Base-by-base conservation (phyloP, 2,888 invertebrate genomes). In the Himalopsyche tibetana region DNA sequence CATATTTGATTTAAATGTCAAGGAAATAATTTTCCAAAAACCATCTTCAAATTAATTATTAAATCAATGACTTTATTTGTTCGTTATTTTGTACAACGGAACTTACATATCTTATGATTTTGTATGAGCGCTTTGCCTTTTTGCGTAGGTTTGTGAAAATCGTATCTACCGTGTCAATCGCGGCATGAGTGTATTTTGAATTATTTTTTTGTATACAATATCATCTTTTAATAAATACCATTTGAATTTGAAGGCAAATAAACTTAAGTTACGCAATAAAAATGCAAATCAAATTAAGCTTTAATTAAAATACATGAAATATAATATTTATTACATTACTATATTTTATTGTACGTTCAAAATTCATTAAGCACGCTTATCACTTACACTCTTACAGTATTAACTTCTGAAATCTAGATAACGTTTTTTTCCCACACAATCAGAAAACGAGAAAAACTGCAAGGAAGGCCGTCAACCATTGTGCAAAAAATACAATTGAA, bases 401-500 rank as follows among this genome's bases (percentile, higher is more conserved):
- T 5, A 51, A n/a, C n/a, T 42, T 80, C 28, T 42, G 2, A 80
- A 45, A 45, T 80, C 45, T 80, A 80, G 51, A 80, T 51, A 80
- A 45, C n/a, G 1, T 17, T 19, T 80, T 69, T 74, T 74, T 74
- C 74, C 36, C 74, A 74, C 74, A 74, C 38, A 38, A 74, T 74
- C 36, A 15, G 28, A 63, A 63, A 63, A 19, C 63, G n/a, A 28
- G n/a, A 74, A 74, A 74, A 74, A 36, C 74, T 36, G 9, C 38
- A 36, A 38, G 15, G 74, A 74, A 74, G 74, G 74, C 74, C 74
- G 15, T 36, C 74, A 36, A 15, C 74, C 36, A 74, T 74, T 74
- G 74, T 74, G 36, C 36, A 74, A 36, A 38, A 74, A 74, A 74
- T 15, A 74, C 74, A 74, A 74, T 74, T 15, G 74, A 74, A 74